Percentiles rank a stretch among this genome's conserved stretches.
Evolutionary conservation across 2,888 invertebrate genomes (phyloP).

Genomic region (Lissonota sp.): DNA sequence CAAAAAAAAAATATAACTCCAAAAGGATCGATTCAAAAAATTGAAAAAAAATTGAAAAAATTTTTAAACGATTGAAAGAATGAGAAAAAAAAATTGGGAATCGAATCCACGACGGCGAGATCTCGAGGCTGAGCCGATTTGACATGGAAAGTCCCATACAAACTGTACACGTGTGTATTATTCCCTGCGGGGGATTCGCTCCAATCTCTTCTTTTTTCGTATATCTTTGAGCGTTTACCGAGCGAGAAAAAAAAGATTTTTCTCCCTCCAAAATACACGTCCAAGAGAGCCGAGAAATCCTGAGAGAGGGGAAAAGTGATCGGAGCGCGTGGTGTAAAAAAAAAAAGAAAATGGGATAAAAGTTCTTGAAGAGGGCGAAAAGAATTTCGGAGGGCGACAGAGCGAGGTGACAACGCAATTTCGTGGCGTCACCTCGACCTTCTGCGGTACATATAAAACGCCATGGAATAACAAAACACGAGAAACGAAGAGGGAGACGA

Average conservation of each 20-base stretch:
- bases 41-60: too few relatives aligned
- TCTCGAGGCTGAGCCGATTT: too few relatives aligned
- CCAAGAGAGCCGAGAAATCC: constrained; percentile 21
- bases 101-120: too few relatives aligned
- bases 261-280: constrained; percentile 17
- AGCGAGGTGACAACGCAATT: constrained; percentile 76
- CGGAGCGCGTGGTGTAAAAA: constrained; percentile 10
- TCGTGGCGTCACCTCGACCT: constrained; percentile 66
- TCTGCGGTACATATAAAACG: constrained; percentile 49
- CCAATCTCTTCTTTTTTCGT: constrained; percentile 40
- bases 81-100: too few relatives aligned
- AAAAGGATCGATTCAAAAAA: too few relatives aligned
- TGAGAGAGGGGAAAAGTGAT: constrained; percentile 34
- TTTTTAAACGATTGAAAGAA: too few relatives aligned
- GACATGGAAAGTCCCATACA: too few relatives aligned
- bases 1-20: too few relatives aligned
- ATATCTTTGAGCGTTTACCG: constrained; percentile 55
- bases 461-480: constrained; percentile 44
- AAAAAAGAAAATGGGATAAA: constrained; percentile 30
- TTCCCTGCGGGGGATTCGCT: constrained; percentile 52
- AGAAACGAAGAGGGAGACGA: constrained; percentile 18
- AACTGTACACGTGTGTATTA: constrained; percentile 20
- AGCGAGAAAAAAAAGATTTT: constrained; percentile 16
- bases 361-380: constrained; percentile 25
- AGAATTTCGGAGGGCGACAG: constrained; percentile 58